These are phyloP conservation scores for Harlomillsia oculata DNA, from an alignment of 1,140 invertebrate genomes.

Conservation along the genomic window DNA sequence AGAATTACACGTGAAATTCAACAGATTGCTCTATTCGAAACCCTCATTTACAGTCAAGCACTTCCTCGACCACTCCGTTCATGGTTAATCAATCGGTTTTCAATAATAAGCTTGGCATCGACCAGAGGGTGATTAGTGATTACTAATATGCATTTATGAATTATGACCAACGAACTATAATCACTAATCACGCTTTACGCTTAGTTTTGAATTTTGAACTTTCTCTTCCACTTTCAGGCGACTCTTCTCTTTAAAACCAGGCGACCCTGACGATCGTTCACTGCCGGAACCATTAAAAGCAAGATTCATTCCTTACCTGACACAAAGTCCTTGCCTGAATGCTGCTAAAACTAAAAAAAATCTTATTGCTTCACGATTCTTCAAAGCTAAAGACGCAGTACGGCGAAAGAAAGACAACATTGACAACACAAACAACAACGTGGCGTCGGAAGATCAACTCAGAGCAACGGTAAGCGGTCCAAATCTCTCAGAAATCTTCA, in stretches of 20 bases:
- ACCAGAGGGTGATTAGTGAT: not conserved
- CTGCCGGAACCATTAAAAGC: constrained; percentile 6
- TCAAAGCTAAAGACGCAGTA: too few relatives aligned
- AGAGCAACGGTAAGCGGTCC: too few relatives aligned
- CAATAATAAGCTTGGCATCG: not conserved
- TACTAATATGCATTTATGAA: not conserved
- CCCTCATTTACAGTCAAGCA: constrained; percentile 8
- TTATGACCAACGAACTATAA: not conserved
- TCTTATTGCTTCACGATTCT: too few relatives aligned
- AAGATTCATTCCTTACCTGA: constrained; percentile 14
- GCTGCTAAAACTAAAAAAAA: too few relatives aligned
- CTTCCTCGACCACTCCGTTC: not conserved
- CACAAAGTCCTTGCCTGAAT: constrained; percentile 13
- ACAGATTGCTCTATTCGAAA: constrained; percentile 8
- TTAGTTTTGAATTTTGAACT: not conserved
- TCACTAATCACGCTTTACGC: not conserved
- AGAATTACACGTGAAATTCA: constrained; percentile 2
- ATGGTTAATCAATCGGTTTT: not conserved
- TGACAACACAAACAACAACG: too few relatives aligned
- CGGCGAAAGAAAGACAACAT: too few relatives aligned
- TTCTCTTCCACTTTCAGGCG: constrained; percentile 9
- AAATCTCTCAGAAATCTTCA: too few relatives aligned
- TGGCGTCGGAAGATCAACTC: too few relatives aligned
- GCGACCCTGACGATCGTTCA: not conserved
- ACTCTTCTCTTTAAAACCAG: not conserved